These are phyloP conservation scores for Tokudaia muenninki DNA, from an alignment of 2,797 vertebrate species.

Conservation along the genomic window DNA sequence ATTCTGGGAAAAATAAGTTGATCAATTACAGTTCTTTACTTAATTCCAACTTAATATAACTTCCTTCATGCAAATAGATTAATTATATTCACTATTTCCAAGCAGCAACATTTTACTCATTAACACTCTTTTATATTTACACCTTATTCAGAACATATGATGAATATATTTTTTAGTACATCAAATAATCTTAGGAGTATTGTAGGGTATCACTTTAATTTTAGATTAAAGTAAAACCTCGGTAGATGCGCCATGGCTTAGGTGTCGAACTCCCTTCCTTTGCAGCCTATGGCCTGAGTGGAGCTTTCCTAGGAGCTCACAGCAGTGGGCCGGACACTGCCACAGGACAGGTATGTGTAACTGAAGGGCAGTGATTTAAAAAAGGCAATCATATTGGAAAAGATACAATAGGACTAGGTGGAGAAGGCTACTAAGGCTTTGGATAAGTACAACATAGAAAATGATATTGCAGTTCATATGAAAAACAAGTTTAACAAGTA, in stretches of 20 bases:
- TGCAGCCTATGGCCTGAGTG: neutral
- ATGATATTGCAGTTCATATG: neutral
- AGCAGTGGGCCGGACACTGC: neutral
- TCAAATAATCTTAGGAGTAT: constrained; percentile 36
- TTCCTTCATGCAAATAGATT: constrained; percentile 19
- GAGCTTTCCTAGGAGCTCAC: no score
- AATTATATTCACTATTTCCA: neutral
- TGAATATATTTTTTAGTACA: neutral
- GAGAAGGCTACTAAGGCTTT: neutral
- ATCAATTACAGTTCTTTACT: neutral
- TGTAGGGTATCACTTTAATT: neutral
- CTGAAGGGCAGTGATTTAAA: neutral
- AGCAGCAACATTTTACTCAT: neutral
- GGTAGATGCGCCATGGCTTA: neutral
- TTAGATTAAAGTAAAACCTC: neutral
- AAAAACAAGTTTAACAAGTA: neutral
- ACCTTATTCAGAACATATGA: constrained; percentile 1
- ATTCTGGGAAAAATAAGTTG: neutral
- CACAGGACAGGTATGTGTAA: no score
- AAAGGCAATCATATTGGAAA: neutral
- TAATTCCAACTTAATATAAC: neutral
- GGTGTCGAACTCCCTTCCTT: neutral
- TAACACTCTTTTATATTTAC: neutral
- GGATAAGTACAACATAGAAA: neutral
- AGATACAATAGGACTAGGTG: neutral